A percentile compares a stretch with the other conserved stretches of the same genome.
These are phyloP conservation scores for Clunio marinus DNA, from an alignment of 2,888 invertebrate genomes.

Conservation along the genomic window DNA sequence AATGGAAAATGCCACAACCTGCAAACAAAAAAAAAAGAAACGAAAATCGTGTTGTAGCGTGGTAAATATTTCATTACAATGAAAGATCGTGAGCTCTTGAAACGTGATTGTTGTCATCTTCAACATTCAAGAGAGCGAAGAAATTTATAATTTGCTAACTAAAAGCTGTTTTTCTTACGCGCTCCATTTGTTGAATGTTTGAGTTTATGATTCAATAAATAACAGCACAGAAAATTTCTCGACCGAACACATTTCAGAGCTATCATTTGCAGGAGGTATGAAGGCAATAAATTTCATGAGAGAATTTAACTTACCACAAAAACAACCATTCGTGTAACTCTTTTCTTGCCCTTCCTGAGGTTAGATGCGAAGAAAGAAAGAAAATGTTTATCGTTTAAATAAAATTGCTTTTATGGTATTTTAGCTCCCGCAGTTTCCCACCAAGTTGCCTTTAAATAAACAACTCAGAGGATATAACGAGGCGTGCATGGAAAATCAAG, in stretches of 20 bases:
- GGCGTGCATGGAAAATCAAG: slow-evolving; percentile 6
- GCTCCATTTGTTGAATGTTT: background rate
- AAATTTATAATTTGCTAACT: background rate
- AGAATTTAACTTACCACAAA: slow-evolving; percentile 61
- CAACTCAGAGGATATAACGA: too few relatives aligned
- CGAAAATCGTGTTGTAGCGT: background rate
- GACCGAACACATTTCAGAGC: background rate
- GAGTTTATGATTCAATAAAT: slow-evolving; percentile 1
- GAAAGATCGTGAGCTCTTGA: background rate
- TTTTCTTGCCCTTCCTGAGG: slow-evolving; percentile 68
- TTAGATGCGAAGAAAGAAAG: background rate
- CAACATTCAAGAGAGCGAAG: background rate
- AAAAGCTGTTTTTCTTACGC: background rate
- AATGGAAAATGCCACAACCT: slow-evolving; percentile 68
- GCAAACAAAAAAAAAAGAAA: slow-evolving; percentile 49
- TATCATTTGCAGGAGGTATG: background rate
- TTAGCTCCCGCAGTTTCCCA: background rate
- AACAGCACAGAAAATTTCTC: background rate
- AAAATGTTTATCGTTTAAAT: background rate
- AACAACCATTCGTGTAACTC: slow-evolving; percentile 86
- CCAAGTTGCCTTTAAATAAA: background rate
- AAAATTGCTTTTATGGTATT: background rate
- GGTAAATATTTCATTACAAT: background rate
- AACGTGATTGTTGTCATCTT: background rate
- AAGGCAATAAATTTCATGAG: background rate